Evolutionary conservation across 2,797 vertebrate genomes (phyloP).

Genomic region (Halcyon badia): DNA sequence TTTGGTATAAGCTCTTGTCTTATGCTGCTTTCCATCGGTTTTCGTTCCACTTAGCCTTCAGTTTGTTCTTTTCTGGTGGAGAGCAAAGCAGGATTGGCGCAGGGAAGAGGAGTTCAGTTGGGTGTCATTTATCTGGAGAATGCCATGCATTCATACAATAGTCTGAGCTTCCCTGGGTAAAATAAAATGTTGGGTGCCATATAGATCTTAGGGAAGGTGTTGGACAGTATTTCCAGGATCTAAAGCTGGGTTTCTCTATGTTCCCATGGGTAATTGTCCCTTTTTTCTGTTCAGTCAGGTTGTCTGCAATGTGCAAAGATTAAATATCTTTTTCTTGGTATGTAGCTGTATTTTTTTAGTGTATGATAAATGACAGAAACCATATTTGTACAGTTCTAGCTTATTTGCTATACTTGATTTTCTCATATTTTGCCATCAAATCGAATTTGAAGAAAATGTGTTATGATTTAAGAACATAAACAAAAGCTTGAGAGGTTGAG

Average conservation of each 20-base stretch:
- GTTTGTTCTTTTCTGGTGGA: neutral
- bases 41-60: neutral
- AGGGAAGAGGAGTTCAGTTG: neutral
- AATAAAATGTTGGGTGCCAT: neutral
- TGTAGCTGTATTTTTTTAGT: neutral
- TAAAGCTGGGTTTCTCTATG: neutral
- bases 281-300: neutral
- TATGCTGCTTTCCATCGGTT: neutral
- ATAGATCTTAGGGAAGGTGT: neutral
- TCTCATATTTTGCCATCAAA: neutral
- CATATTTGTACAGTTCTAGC: neutral
- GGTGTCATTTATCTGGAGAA: neutral
- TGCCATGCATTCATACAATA: neutral
- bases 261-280: neutral
- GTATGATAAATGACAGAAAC: neutral
- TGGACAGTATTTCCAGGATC: neutral
- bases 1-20: neutral
- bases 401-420: constrained; percentile 19
- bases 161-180: neutral
- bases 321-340: neutral
- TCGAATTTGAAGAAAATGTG: constrained; percentile 11
- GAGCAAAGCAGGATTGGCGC: fast-evolving
- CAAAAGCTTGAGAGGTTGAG: neutral
- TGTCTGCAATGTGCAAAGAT: neutral
- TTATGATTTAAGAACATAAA: constrained; percentile 17